Evolutionary conservation across 2,113 vertebrate genomes (phyloP).

Genomic region (Mastomys coucha): DNA sequence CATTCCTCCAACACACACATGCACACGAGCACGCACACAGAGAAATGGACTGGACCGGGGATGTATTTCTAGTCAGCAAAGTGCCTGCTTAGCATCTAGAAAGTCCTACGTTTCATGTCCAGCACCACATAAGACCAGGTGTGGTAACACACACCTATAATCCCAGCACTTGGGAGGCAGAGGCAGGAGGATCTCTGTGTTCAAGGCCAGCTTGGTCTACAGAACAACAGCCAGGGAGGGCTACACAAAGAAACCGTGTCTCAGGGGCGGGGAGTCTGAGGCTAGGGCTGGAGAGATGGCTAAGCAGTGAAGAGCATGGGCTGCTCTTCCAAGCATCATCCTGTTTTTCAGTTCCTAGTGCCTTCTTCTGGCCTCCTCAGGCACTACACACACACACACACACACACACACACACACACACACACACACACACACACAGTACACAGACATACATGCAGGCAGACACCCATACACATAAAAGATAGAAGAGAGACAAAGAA

Average conservation of each 20-base stretch:
- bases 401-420: no score
- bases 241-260: not conserved
- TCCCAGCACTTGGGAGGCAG: not conserved
- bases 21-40: not conserved
- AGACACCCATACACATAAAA: not conserved
- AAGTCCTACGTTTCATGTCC: not conserved
- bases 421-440: not conserved
- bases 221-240: not conserved
- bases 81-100: not conserved
- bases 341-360: no score
- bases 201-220: not conserved
- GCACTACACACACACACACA: not conserved
- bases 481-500: not conserved
- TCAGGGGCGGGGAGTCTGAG: not conserved
- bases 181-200: not conserved
- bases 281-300: not conserved
- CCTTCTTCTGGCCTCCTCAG: not conserved
- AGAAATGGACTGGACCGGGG: not conserved
- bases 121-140: not conserved
- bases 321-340: not conserved
- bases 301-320: not conserved
- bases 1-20: not conserved
- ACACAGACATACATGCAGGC: not conserved
- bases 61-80: not conserved
- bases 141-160: not conserved